These are phyloP conservation scores for Battus philenor DNA, from an alignment of 1,140 invertebrate genomes.

Conservation along the genomic window DNA sequence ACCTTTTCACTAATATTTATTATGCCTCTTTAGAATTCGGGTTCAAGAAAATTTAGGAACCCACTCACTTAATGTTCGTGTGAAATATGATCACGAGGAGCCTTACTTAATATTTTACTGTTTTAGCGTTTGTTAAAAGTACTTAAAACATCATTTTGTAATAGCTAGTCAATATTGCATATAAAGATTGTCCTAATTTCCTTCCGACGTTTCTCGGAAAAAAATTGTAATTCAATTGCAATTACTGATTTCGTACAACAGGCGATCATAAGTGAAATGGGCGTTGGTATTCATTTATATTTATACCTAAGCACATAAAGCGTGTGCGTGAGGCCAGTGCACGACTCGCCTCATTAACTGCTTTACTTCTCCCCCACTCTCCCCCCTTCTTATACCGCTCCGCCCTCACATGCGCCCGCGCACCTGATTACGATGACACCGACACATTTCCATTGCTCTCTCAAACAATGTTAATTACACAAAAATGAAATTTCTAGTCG, in stretches of 20 bases:
- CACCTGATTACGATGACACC: conserved; percentile 48
- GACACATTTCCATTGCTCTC: conserved; percentile 57
- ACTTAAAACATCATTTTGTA: not conserved
- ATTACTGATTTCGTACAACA: no score
- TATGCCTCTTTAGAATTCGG: conserved; percentile 43
- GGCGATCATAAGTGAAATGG: conserved; percentile 44
- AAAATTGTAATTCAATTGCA: no score
- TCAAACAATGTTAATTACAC: conserved; percentile 57
- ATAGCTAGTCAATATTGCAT: no score
- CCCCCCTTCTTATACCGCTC: conserved; percentile 1
- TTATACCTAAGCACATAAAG: conserved; percentile 53
- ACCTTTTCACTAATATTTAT: conserved; percentile 72
- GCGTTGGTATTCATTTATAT: conserved; percentile 53
- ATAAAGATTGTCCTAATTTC: no score
- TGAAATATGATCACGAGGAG: conserved; percentile 18
- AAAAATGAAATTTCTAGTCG: conserved; percentile 45
- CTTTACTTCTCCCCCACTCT: conserved; percentile 26
- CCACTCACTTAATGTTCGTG: conserved; percentile 37
- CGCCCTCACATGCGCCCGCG: conserved; percentile 33
- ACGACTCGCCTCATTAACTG: conserved; percentile 57
- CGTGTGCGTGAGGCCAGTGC: conserved; percentile 51
- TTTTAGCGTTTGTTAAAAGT: not conserved
- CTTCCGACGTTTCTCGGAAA: no score
- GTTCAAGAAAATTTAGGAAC: conserved; percentile 37
- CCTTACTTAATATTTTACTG: conserved; percentile 12